Conservation (phyloP, 2,888 invertebrate genomes). For the Pogonocherus hispidulus region DNA sequence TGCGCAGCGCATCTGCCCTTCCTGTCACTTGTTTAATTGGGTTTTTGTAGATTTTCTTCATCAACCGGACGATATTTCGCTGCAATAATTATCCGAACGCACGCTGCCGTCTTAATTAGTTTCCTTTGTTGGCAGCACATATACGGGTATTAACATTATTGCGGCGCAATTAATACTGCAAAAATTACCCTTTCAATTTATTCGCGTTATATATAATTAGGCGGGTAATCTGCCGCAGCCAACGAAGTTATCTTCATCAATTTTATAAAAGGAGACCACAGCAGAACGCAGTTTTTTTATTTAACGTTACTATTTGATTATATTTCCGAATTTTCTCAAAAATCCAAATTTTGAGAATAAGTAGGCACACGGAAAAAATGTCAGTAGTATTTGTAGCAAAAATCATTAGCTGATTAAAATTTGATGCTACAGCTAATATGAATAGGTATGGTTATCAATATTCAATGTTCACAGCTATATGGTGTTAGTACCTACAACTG, state of each 20-base stretch:
- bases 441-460: too few species aligned
- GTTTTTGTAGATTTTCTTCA: background rate
- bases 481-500: too few species aligned
- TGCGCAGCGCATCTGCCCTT: background rate
- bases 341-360: too few species aligned
- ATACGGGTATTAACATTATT: background rate
- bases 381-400: too few species aligned
- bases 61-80: background rate
- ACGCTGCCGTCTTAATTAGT: background rate
- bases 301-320: too few species aligned
- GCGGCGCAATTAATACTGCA: background rate
- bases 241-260: background rate
- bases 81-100: background rate
- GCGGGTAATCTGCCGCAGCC: background rate
- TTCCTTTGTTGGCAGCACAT: background rate
- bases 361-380: too few species aligned
- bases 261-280: too few species aligned
- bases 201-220: background rate
- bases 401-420: too few species aligned
- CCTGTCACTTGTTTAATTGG: background rate
- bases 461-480: too few species aligned
- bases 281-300: too few species aligned
- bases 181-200: background rate
- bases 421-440: too few species aligned
- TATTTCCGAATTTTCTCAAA: too few species aligned